A percentile compares a stretch with the other conserved stretches of the same genome.
phyloP scores from a whole-genome alignment of 2,888 invertebrate species.

The Julus scanicus region DNA sequence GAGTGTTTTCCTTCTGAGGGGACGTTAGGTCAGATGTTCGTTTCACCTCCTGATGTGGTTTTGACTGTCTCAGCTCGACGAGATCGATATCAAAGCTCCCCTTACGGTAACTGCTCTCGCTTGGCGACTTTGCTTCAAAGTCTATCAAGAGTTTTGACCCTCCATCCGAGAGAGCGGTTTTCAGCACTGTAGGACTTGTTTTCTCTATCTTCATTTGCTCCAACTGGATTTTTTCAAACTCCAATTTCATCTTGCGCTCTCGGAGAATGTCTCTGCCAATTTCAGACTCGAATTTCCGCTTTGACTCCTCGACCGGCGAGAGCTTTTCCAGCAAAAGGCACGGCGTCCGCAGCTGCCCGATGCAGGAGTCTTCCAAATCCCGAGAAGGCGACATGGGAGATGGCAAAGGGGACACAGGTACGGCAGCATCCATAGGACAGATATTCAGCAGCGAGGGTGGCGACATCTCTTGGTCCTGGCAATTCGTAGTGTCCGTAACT shows the following conservation, averaged over 20 bases:
- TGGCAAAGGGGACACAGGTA: not conserved
- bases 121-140: not conserved
- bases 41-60: conserved; percentile 55
- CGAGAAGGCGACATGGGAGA: conserved; percentile 32
- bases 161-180: conserved; percentile 7
- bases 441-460: not conserved
- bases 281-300: conserved; percentile 68
- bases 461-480: not conserved
- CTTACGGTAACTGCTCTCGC: not conserved
- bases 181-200: not conserved
- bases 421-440: conserved; percentile 25
- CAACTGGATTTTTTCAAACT: conserved; percentile 63
- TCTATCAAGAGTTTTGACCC: not conserved
- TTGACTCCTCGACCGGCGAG: conserved; percentile 61
- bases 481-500: not conserved
- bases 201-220: conserved; percentile 58
- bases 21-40: conserved; percentile 57
- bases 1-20: conserved; percentile 36
- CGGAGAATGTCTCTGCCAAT: conserved; percentile 69
- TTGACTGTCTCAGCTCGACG: conserved; percentile 50
- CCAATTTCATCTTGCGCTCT: conserved; percentile 68
- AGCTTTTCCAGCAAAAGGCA: conserved; percentile 53
- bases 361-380: not conserved
- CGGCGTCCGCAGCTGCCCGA: conserved; percentile 50
- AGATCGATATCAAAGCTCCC: conserved; percentile 47